phyloP scores from a whole-genome alignment of 2,797 vertebrate species.

The Eurystomus glaucurus region DNA sequence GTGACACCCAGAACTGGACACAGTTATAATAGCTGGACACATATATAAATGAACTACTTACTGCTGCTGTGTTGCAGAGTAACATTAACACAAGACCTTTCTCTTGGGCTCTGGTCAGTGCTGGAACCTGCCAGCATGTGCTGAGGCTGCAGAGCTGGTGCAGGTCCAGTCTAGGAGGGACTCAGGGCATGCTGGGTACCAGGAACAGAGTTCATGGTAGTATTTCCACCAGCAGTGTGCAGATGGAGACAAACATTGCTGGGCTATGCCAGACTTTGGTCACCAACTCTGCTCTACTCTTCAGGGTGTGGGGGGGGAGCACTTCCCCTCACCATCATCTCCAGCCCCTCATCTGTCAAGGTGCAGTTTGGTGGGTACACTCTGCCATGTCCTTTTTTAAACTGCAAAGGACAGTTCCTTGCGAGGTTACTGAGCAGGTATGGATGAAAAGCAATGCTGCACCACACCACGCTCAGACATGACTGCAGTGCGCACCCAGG shows the following conservation, averaged over 20 bases:
- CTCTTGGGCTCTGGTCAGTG: neutral
- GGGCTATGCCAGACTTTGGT: rapidly evolving
- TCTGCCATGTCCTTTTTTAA: neutral
- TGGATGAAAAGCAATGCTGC: neutral
- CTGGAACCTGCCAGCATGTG: rapidly evolving
- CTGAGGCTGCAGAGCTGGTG: neutral
- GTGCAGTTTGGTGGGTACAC: neutral
- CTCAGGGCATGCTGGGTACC: neutral
- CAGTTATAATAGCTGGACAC: neutral
- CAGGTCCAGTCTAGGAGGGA: neutral
- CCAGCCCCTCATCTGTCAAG: rapidly evolving
- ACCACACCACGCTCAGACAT: rapidly evolving
- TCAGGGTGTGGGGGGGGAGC: neutral
- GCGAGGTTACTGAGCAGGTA: neutral
- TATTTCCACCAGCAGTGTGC: neutral
- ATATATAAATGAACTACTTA: rapidly evolving
- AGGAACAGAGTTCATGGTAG: rapidly evolving
- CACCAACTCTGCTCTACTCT: neutral
- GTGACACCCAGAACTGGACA: too few relatives aligned
- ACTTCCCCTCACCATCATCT: rapidly evolving
- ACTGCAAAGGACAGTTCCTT: neutral
- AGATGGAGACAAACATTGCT: neutral
- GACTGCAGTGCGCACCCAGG: rapidly evolving
- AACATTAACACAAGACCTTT: neutral
- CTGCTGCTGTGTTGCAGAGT: neutral